Percentiles rank a stretch among this genome's conserved stretches.
Evolutionary conservation across 2,888 invertebrate genomes (phyloP).

Genomic region (Yponomeuta evonymella): DNA sequence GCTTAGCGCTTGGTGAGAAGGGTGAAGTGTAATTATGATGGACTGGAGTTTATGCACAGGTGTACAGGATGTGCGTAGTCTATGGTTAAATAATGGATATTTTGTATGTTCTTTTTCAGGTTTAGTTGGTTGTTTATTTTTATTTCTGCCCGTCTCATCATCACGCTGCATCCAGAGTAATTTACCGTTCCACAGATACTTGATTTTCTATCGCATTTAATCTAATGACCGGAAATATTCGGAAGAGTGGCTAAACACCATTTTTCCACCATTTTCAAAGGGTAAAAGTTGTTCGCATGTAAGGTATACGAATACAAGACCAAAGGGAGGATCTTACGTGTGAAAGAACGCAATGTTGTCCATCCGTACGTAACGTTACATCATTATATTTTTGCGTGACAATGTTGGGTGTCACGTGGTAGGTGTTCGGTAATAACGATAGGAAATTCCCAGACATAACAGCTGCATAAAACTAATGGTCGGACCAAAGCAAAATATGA

Average conservation of each 20-base stretch:
- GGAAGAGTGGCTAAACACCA: too few species aligned
- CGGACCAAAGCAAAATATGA: not conserved
- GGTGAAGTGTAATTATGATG: not conserved
- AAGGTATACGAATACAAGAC: too few species aligned
- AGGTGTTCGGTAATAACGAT: not conserved
- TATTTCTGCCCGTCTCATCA: not conserved
- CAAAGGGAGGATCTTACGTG: too few species aligned
- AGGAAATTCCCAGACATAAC: not conserved
- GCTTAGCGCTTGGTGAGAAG: not conserved
- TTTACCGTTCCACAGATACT: not conserved
- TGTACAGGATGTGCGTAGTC: slow-evolving; percentile 12
- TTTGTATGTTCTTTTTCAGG: not conserved
- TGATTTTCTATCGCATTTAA: too few species aligned
- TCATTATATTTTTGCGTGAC: too few species aligned
- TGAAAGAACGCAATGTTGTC: too few species aligned
- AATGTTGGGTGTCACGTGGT: not conserved
- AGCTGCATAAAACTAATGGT: not conserved
- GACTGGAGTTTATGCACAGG: slow-evolving; percentile 6
- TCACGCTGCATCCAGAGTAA: not conserved
- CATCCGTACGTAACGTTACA: too few species aligned
- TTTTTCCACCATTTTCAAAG: too few species aligned
- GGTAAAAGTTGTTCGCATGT: too few species aligned
- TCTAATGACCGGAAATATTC: too few species aligned
- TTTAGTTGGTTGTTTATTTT: not conserved
- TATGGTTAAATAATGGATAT: slow-evolving; percentile 12